A percentile compares a stretch with the other conserved stretches of the same genome.
These are phyloP conservation scores for Sarcophaga caerulescens DNA, from an alignment of 2,888 invertebrate genomes.

Conservation along the genomic window DNA sequence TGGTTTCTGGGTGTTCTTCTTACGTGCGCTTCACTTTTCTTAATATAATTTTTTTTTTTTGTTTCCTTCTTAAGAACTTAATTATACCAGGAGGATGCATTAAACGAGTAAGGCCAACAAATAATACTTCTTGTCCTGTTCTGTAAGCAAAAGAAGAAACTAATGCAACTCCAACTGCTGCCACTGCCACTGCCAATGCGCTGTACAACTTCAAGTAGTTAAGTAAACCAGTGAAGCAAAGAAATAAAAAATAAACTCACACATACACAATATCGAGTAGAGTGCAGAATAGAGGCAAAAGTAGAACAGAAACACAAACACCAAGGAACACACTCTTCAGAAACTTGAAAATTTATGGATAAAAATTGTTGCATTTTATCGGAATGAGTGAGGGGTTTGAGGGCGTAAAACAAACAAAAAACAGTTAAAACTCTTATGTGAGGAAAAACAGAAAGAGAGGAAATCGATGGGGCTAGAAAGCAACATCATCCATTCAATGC, in stretches of 20 bases:
- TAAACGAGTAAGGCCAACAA: constrained; percentile 57
- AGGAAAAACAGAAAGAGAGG: not conserved
- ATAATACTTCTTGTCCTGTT: not conserved
- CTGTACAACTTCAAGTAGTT: not conserved
- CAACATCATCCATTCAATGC: not conserved
- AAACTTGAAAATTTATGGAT: constrained; percentile 64
- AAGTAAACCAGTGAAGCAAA: not conserved
- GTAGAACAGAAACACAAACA: constrained; percentile 20
- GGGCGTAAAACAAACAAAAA: not conserved
- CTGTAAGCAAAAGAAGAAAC: constrained; percentile 30
- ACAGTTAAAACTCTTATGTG: constrained; percentile 6
- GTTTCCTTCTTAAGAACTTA: constrained; percentile 59
- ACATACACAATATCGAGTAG: not conserved
- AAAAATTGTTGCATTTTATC: constrained; percentile 57
- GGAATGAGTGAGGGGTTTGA: not conserved
- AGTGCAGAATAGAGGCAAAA: not conserved
- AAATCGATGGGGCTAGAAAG: not conserved
- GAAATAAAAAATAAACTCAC: not conserved
- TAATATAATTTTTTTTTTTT: not conserved
- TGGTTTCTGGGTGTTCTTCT: not conserved
- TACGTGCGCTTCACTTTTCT: not conserved
- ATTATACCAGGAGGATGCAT: constrained; percentile 66
- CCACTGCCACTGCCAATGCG: not conserved
- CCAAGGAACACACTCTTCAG: not conserved
- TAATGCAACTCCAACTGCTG: constrained; percentile 9